Conservation (phyloP, 2,797 vertebrate species). For the Muraenolepis orangiensis region DNA sequence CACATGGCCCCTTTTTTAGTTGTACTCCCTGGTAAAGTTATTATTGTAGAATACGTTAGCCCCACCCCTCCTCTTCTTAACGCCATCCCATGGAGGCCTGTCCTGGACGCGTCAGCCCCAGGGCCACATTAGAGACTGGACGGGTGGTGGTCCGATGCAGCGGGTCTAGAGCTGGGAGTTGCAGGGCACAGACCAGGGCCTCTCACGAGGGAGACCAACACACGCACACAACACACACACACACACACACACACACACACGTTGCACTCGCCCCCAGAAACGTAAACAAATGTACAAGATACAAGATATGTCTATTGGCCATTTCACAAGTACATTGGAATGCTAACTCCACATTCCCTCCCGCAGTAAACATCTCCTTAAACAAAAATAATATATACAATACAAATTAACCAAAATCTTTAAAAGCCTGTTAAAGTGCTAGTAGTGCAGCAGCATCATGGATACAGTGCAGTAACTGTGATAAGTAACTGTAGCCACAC, state of each 20-base stretch:
- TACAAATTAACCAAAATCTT: too few species aligned
- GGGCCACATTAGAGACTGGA: constrained; percentile 69
- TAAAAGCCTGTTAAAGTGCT: too few species aligned
- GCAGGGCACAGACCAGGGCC: constrained; percentile 64
- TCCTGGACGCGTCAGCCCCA: constrained; percentile 50
- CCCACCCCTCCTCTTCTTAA: constrained; percentile 31
- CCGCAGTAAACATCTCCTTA: too few species aligned
- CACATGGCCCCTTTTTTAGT: constrained; percentile 31
- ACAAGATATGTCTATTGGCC: too few species aligned
- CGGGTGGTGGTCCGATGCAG: constrained; percentile 63
- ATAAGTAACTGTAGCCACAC: too few species aligned
- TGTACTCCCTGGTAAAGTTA: constrained; percentile 29
- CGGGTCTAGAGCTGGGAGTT: constrained; percentile 67
- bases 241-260: constrained; percentile 21
- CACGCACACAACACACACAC: neutral
- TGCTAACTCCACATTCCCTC: too few species aligned
- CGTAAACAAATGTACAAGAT: constrained; percentile 74
- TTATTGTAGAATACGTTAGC: constrained; percentile 13
- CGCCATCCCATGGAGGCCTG: constrained; percentile 59
- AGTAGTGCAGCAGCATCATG: too few species aligned
- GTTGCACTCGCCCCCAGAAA: constrained; percentile 39
- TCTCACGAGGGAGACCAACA: constrained; percentile 27
- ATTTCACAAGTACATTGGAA: too few species aligned
- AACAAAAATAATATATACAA: too few species aligned
- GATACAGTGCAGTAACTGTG: too few species aligned